Evolutionary conservation across 2,113 vertebrate species (phyloP).

Genomic region (Bombycilla garrulus): DNA sequence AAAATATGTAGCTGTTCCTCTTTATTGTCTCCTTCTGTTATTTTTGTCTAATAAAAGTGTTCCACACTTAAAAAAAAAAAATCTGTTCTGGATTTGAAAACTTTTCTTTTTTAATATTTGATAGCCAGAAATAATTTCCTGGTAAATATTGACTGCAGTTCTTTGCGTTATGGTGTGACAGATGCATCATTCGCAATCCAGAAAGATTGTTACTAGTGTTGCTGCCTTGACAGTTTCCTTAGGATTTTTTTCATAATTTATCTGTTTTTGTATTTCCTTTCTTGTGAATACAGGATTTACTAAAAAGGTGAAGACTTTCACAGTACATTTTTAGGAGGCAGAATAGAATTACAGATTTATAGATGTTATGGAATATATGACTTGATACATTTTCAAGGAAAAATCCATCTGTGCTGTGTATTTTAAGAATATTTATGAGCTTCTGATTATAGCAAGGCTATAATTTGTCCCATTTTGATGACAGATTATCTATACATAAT

Average conservation of each 20-base stretch:
- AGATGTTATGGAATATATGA: background rate
- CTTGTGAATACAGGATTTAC: background rate
- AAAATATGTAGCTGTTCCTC: background rate
- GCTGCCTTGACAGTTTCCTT: background rate
- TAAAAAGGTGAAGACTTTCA: background rate
- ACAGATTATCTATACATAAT: background rate
- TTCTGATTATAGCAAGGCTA: background rate
- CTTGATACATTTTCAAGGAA: background rate
- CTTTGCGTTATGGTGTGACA: background rate
- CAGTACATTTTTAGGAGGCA: background rate
- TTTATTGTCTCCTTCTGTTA: background rate
- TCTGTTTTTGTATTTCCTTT: background rate
- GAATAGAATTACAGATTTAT: background rate
- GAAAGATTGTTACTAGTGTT: background rate
- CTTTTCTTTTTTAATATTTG: background rate
- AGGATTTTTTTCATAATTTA: background rate
- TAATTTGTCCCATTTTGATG: background rate
- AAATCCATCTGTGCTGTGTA: background rate
- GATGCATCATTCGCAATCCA: background rate
- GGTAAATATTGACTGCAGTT: background rate
- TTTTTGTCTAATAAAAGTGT: background rate
- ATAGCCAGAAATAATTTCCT: background rate
- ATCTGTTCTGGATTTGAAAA: background rate
- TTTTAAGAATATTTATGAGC: background rate
- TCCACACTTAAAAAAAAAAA: background rate